Evolutionary conservation across 2,113 vertebrate genomes (phyloP).

Genomic region (Mohoua ochrocephala): DNA sequence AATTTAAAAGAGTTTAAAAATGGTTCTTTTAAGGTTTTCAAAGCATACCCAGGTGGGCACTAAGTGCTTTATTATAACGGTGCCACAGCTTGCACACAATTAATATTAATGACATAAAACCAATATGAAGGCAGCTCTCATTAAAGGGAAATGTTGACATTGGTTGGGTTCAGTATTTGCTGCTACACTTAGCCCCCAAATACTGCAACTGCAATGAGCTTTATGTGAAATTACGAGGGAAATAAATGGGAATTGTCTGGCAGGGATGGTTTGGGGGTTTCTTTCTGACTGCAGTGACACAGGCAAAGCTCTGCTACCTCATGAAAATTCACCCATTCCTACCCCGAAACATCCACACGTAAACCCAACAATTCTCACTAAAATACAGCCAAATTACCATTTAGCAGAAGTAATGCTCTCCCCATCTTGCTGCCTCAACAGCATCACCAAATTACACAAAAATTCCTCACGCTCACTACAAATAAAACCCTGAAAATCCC

Average conservation of each 20-base stretch:
- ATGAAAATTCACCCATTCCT: background rate
- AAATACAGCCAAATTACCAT: background rate
- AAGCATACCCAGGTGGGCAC: background rate
- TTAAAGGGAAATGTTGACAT: background rate
- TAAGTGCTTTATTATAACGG: background rate
- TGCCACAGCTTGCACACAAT: background rate
- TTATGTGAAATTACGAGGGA: fast-evolving
- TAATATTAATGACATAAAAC: background rate
- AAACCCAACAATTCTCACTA: background rate
- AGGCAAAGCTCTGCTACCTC: background rate
- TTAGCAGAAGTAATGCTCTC: background rate
- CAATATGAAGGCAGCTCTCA: background rate
- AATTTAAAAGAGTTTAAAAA: background rate
- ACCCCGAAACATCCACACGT: fast-evolving
- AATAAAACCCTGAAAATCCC: fast-evolving
- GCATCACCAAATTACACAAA: background rate
- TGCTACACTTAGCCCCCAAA: background rate
- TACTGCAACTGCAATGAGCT: background rate
- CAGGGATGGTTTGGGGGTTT: background rate
- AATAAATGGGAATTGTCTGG: background rate
- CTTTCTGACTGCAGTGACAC: fast-evolving
- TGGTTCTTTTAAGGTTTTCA: background rate
- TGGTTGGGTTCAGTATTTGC: background rate
- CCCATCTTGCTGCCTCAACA: background rate
- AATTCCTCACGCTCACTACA: background rate